Conservation (phyloP, 2,797 vertebrate genomes). For the Pangasius mekongensis region DNA sequence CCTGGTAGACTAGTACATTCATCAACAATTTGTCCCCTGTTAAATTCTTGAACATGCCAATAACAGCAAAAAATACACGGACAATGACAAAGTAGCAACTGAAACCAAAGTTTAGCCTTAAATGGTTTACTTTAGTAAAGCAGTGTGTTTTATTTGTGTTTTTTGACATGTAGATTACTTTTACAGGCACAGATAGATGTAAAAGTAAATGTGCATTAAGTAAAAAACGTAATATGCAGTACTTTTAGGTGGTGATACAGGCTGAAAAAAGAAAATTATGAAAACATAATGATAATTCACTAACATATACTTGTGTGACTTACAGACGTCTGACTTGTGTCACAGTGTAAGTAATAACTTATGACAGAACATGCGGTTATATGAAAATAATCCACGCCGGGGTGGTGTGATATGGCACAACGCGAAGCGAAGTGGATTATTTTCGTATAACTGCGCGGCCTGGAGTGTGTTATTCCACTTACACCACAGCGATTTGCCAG, state of each 20-base stretch:
- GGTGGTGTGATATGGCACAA: too few species aligned
- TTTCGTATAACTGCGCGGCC: too few species aligned
- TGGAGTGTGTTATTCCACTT: too few species aligned
- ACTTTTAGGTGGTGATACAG: neutral
- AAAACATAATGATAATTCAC: too few species aligned
- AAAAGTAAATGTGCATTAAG: neutral
- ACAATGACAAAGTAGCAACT: neutral
- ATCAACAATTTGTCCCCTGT: neutral
- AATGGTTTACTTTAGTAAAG: neutral
- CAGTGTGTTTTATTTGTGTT: neutral
- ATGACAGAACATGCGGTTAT: too few species aligned
- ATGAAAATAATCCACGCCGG: too few species aligned
- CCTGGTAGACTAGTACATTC: neutral
- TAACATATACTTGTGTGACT: too few species aligned
- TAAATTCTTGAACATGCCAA: neutral
- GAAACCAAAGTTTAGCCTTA: neutral
- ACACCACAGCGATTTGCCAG: too few species aligned
- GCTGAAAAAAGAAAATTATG: neutral
- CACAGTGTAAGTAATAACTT: too few species aligned
- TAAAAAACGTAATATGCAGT: neutral
- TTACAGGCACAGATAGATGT: neutral
- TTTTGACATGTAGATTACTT: neutral
- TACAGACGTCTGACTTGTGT: too few species aligned
- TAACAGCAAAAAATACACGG: neutral
- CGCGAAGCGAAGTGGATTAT: too few species aligned